A percentile compares a stretch with the other conserved stretches of the same genome.
Evolutionary conservation across 2,888 invertebrate genomes (phyloP).

Genomic region (Camptogramma bilineatum): DNA sequence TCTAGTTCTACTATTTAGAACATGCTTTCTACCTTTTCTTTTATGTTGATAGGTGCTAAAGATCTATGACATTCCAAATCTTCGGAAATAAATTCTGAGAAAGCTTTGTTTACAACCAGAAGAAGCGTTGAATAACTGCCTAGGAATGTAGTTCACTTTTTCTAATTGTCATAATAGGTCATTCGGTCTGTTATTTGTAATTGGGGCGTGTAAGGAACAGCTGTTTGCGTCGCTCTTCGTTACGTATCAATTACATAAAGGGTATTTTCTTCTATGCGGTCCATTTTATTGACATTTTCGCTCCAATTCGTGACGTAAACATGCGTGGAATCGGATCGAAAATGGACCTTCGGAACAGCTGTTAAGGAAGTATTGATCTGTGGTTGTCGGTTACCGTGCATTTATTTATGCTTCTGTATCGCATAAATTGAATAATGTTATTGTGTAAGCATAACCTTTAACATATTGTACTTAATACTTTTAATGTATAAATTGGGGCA

Average conservation of each 20-base stretch:
- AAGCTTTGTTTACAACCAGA: conserved; percentile 16
- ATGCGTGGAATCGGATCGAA: conserved; percentile 31
- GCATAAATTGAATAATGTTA: neutral
- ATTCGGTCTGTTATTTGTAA: conserved; percentile 41
- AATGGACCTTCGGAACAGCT: conserved; percentile 26
- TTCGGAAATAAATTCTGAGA: conserved; percentile 10
- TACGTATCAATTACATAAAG: conserved; percentile 41
- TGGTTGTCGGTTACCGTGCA: conserved; percentile 8
- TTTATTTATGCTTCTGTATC: conserved; percentile 6
- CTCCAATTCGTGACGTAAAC: conserved; percentile 32
- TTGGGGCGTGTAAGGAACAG: conserved; percentile 41
- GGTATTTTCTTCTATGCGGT: conserved; percentile 34
- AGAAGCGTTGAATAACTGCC: conserved; percentile 25
- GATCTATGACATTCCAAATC: conserved; percentile 3
- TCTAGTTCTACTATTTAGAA: neutral
- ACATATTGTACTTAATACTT: too few relatives aligned
- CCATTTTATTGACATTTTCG: conserved; percentile 37
- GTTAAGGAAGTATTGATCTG: conserved; percentile 31
- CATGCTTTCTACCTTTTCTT: too few relatives aligned
- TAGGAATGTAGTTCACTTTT: conserved; percentile 40
- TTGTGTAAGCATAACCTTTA: neutral
- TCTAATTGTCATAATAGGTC: conserved; percentile 45
- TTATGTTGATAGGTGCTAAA: neutral
- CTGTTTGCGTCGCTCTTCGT: conserved; percentile 47
- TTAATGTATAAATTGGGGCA: too few relatives aligned